A percentile compares a stretch with the other conserved stretches of the same genome.
phyloP scores from a whole-genome alignment of 2,888 invertebrate genomes.

The Trachelus tabidus region DNA sequence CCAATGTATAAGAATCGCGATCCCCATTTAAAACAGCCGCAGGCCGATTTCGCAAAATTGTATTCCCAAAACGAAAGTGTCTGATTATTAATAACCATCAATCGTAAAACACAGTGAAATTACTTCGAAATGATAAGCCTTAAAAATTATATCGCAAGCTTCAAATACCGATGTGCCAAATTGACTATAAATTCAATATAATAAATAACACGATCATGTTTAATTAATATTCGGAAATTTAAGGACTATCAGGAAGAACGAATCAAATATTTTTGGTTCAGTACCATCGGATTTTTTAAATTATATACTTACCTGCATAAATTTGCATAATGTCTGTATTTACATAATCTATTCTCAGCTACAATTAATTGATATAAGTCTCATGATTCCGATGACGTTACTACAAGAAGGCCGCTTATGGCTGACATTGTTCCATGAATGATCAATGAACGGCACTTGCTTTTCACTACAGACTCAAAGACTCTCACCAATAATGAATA shows the following conservation, averaged over 20 bases:
- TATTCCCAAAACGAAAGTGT: not conserved
- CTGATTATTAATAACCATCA: not conserved
- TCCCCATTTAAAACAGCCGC: not conserved
- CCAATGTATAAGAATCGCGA: not conserved
- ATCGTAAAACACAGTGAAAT: not conserved
- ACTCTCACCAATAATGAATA: not conserved
- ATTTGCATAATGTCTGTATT: not conserved
- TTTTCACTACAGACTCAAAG: not conserved
- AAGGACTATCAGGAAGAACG: not conserved
- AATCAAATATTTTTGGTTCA: not conserved
- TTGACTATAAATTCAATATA: no score
- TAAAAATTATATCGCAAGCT: not conserved
- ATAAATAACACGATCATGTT: no score
- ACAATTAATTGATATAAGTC: not conserved
- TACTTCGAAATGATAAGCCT: not conserved
- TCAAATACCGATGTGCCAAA: not conserved
- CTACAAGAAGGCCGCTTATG: not conserved
- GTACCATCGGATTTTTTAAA: not conserved
- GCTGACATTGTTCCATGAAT: not conserved
- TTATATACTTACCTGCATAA: not conserved
- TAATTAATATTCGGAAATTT: no score
- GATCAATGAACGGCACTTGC: not conserved
- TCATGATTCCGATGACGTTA: not conserved
- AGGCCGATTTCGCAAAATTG: not conserved
- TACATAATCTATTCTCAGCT: not conserved